Evolutionary conservation across 2,888 invertebrate species (phyloP).

Genomic region (Catocala fraxini): DNA sequence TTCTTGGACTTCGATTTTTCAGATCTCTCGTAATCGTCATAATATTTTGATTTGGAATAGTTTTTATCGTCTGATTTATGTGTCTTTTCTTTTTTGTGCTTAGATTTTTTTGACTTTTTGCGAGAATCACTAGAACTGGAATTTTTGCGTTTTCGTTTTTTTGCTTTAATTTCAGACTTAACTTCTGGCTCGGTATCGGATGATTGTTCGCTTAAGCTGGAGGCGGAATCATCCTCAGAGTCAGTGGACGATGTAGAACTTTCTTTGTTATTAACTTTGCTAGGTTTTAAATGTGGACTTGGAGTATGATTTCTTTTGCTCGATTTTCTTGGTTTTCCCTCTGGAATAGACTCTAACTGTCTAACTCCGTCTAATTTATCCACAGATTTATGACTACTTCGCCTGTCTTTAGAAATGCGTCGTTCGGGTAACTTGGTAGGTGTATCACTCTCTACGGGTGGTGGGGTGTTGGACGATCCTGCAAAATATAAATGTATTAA

Average conservation of each 20-base stretch:
- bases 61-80: constrained; percentile 65
- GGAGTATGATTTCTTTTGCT: constrained; percentile 70
- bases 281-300: constrained; percentile 64
- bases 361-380: constrained; percentile 70
- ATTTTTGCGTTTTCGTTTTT: constrained; percentile 74
- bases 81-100: constrained; percentile 65
- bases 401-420: constrained; percentile 72
- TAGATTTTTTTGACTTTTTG: constrained; percentile 69
- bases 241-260: constrained; percentile 76
- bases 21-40: constrained; percentile 66
- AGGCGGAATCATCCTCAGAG: constrained; percentile 73
- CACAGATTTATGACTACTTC: constrained; percentile 65
- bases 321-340: constrained; percentile 71
- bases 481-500: constrained; percentile 23
- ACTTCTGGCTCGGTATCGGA: constrained; percentile 65
- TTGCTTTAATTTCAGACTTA: constrained; percentile 62
- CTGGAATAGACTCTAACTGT: constrained; percentile 70
- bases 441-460: constrained; percentile 71
- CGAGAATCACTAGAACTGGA: constrained; percentile 71
- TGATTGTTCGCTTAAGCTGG: constrained; percentile 65
- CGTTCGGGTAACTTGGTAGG: constrained; percentile 73
- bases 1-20: constrained; percentile 65
- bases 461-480: constrained; percentile 79
- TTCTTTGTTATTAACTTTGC: constrained; percentile 71
- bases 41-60: constrained; percentile 64